Evolutionary conservation across 2,113 vertebrate genomes (phyloP), one percentile per base, ranked within the genome.

Genomic region (Actinemys pallida): DNA sequence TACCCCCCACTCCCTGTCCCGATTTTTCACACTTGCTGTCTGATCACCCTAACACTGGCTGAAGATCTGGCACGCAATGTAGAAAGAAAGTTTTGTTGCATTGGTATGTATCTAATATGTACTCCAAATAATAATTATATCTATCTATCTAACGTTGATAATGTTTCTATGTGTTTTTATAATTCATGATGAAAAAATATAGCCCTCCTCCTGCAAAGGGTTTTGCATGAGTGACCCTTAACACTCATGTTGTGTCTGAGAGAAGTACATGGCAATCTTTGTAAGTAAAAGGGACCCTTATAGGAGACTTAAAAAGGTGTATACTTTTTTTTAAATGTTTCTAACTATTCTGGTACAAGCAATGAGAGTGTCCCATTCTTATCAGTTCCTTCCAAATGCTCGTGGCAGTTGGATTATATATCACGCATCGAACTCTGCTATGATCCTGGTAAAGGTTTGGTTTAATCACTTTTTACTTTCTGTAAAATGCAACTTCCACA

Each of bases 381-480:
- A 94, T 94, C 5, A 3, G 92, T 53, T 87, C 31, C 39, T 85
- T 91, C 90, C 13, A 54, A 54, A 29, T 54, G 80, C 10, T 86
- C n/a, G 62, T 92, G 39, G n/a, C 72, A 89, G 49, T 76, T 94
- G 78, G 65, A 91, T 25, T 88, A 16, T 69, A 65, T 80, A 83
- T 94, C 92, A 81, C 59, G 82, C 65, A 95, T 92, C 89, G 94
- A 91, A 78, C 24, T 75, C 8, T 1, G 3, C 47, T 65, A 27
- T 87, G 57, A 47, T 92, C 92, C 84, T 94, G 94, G 92, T 91
- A 57, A 76, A 76, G 39, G 22, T 84, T 94, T 95, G 88, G 35
- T 87, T 92, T 93, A 94, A 96, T 94, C 92, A 78, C 25, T 81
- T 96, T 87, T 81, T 93, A 57, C 88, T 95, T 97, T 94, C 86